Conservation (phyloP, 2,113 vertebrate genomes). For the Hyla sarda region DNA sequence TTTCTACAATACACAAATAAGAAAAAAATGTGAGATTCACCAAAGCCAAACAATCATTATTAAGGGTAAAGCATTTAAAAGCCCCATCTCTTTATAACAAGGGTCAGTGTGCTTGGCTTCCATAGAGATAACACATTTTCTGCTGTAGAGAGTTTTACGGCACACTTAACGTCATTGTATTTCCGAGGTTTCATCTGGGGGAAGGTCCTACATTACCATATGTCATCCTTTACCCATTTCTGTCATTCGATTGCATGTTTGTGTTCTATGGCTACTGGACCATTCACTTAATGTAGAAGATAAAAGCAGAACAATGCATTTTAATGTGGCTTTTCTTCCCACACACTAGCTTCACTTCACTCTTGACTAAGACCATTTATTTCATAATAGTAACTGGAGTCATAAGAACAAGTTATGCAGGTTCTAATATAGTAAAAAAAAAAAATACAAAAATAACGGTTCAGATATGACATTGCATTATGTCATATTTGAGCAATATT, state of each 20-base stretch:
- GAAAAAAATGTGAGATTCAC: background rate
- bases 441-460: background rate
- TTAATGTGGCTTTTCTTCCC: slow-evolving; percentile 31
- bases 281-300: slow-evolving; percentile 32
- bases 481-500: too few relatives aligned
- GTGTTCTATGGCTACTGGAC: slow-evolving; percentile 34
- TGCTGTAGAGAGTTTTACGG: slow-evolving; percentile 38
- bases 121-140: slow-evolving; percentile 19
- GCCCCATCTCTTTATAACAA: slow-evolving; percentile 30
- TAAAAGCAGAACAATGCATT: slow-evolving; percentile 52
- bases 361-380: slow-evolving; percentile 13
- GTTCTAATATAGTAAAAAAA: background rate
- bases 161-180: slow-evolving; percentile 32
- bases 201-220: slow-evolving; percentile 39
- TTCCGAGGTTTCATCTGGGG: slow-evolving; percentile 10
- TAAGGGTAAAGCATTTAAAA: slow-evolving; percentile 11
- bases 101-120: slow-evolving; percentile 28
- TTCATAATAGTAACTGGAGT: background rate
- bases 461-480: background rate
- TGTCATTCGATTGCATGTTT: slow-evolving; percentile 32
- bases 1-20: background rate
- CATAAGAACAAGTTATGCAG: background rate
- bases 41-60: background rate
- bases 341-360: slow-evolving; percentile 11
- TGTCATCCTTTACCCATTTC: slow-evolving; percentile 47